Base-by-base conservation (phyloP, 2,888 invertebrate species). In the Allacma fusca region DNA sequence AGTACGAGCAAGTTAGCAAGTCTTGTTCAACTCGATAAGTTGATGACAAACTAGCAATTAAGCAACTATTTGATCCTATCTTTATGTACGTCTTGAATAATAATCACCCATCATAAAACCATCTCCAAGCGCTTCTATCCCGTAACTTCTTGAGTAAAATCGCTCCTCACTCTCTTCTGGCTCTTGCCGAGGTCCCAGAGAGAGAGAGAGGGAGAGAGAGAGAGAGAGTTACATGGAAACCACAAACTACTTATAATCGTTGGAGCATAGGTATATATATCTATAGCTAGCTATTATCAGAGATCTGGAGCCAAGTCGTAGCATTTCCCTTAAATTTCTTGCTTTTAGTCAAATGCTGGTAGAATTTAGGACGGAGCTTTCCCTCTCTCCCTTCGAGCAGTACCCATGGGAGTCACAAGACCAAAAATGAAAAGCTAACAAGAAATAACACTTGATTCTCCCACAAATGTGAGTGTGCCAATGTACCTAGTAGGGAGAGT, bases 61-160 rank as follows among this genome's bases (percentile, higher is more conserved):
- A 72, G 64, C 64, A 74, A 75, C 74, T 69, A 75, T 62, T 78
- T 70, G 70, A 78, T 78, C 75, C 69, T 70, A 78, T 78, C 78
- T 74, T 74, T 69, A 78, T 73, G 29, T 62, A 74, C 70, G 64
- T 70, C 78, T 78, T 75, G 70, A 74, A 78, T 74, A 78, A 70
- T 78, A 74, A 78, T 78, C 50, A 44, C 69, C 78, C 70, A 69
- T 78, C 70, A 64, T 78, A 68, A 75, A 73, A 73, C 62, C 73
- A 73, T 73, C 62, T 62, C 62, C 34, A 50, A 21, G 28, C 13
- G 43, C 34, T 43, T 69, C 34, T 69, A 7, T 23, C 9, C 40
- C 23, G 50, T 50, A 34, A 34, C 34, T 34, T 34, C 34, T 34
- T 34, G 34, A 34, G 34, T 9, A 34, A 34, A 9, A 34, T 50